phyloP scores from a whole-genome alignment of 2,113 vertebrate genomes.

The Periophthalmus modestus region DNA sequence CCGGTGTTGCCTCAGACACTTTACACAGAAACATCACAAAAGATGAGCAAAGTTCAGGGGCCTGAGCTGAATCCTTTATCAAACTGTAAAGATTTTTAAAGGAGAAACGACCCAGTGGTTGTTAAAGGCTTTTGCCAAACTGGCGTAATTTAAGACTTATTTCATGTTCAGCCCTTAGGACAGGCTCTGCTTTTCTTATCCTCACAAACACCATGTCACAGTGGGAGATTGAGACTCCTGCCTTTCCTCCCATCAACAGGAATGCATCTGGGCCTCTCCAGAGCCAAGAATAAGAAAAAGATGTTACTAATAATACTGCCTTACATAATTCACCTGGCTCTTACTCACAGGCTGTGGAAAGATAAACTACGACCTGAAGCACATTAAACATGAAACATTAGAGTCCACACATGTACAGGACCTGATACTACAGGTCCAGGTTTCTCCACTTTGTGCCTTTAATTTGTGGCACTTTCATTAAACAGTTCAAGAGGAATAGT shows the following conservation, averaged over 20 bases:
- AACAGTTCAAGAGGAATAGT: background rate
- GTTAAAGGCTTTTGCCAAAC: conserved; percentile 7
- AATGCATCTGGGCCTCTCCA: conserved; percentile 39
- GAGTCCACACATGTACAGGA: background rate
- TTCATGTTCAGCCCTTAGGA: background rate
- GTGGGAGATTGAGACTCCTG: conserved; percentile 23
- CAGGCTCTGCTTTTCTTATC: conserved; percentile 46
- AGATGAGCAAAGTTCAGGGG: background rate
- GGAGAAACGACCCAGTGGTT: background rate
- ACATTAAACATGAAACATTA: too few species aligned
- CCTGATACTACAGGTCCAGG: background rate
- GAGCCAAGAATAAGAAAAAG: conserved; percentile 7
- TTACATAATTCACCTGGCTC: conserved; percentile 16
- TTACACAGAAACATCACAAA: conserved; percentile 29
- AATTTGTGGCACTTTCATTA: background rate
- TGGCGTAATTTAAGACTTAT: background rate
- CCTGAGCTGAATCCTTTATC: background rate
- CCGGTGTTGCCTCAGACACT: conserved; percentile 46
- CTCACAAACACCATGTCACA: conserved; percentile 26
- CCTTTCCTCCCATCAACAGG: conserved; percentile 6
- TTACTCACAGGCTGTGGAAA: background rate
- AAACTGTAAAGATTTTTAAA: background rate
- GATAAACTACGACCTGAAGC: background rate
- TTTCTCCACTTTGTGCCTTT: background rate
- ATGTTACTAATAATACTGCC: background rate